Evolutionary conservation across 2,888 invertebrate species (phyloP).

Genomic region (Apodemia mormo): DNA sequence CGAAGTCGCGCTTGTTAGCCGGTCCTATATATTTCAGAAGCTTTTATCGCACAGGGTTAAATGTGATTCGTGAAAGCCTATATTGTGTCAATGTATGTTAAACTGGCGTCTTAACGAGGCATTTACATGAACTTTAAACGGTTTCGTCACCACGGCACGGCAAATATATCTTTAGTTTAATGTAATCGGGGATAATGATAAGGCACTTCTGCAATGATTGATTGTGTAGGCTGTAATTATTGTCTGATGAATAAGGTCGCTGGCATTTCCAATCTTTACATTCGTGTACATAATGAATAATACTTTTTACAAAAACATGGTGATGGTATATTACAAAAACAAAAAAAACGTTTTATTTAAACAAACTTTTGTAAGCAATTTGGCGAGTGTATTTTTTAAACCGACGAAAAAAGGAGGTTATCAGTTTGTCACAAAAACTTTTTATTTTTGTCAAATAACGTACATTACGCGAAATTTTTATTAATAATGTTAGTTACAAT

Average conservation of each 20-base stretch:
- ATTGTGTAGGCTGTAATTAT: slow-evolving; percentile 40
- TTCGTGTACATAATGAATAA: too few relatives aligned
- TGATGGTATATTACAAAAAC: too few relatives aligned
- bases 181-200: slow-evolving; percentile 45
- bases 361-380: too few relatives aligned
- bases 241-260: slow-evolving; percentile 25
- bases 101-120: slow-evolving; percentile 40
- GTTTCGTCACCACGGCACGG: slow-evolving; percentile 42
- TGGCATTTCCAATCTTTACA: slow-evolving; percentile 32
- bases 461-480: too few relatives aligned
- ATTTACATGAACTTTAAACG: slow-evolving; percentile 48
- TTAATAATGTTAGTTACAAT: too few relatives aligned
- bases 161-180: slow-evolving; percentile 34
- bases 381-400: too few relatives aligned
- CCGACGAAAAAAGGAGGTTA: too few relatives aligned
- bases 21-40: not conserved
- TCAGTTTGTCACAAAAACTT: too few relatives aligned
- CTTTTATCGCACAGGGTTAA: slow-evolving; percentile 39
- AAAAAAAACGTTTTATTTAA: too few relatives aligned
- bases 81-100: slow-evolving; percentile 21
- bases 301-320: too few relatives aligned
- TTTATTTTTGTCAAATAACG: too few relatives aligned
- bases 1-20: not conserved
- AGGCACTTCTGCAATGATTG: slow-evolving; percentile 43
- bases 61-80: slow-evolving; percentile 10